Percentiles rank a stretch among this genome's conserved stretches.
phyloP scores from a whole-genome alignment of 2,888 invertebrate species.

The Dasysyrphus albostriatus region DNA sequence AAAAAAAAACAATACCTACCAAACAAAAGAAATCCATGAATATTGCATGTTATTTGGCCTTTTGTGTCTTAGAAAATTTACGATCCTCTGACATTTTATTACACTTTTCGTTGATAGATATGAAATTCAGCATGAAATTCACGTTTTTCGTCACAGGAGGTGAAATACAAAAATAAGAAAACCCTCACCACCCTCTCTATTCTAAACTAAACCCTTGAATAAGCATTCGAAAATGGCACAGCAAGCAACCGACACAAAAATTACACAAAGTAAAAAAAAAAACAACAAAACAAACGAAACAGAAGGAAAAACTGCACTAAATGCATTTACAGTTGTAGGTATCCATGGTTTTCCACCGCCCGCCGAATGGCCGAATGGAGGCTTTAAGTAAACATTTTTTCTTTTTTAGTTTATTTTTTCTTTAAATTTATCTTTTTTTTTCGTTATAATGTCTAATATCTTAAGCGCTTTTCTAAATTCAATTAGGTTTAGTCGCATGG shows the following conservation, averaged over 20 bases:
- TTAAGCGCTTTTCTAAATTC: constrained; percentile 74
- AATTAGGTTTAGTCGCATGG: constrained; percentile 70
- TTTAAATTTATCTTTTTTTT: constrained; percentile 19
- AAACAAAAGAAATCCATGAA: constrained; percentile 26
- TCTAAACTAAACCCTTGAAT: constrained; percentile 10
- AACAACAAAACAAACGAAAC: neutral
- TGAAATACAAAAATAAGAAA: neutral
- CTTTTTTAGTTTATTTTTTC: neutral
- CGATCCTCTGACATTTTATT: constrained; percentile 64
- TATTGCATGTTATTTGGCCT: constrained; percentile 64
- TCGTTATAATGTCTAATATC: constrained; percentile 56
- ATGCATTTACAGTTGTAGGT: constrained; percentile 65
- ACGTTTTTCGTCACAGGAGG: constrained; percentile 36
- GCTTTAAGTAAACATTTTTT: constrained; percentile 33
- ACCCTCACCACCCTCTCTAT: too few relatives aligned
- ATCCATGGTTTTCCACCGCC: constrained; percentile 35
- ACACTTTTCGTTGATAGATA: constrained; percentile 58
- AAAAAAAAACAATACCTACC: neutral
- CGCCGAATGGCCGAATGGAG: neutral
- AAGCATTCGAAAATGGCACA: constrained; percentile 24
- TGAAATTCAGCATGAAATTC: constrained; percentile 50
- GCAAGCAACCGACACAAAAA: constrained; percentile 23
- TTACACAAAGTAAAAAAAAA: constrained; percentile 7
- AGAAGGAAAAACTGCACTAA: constrained; percentile 38
- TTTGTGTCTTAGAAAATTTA: constrained; percentile 63